Evolutionary conservation across 2,888 invertebrate genomes (phyloP), one percentile per base, ranked within the genome.

Genomic region (Caenorhabditis sp.): DNA sequence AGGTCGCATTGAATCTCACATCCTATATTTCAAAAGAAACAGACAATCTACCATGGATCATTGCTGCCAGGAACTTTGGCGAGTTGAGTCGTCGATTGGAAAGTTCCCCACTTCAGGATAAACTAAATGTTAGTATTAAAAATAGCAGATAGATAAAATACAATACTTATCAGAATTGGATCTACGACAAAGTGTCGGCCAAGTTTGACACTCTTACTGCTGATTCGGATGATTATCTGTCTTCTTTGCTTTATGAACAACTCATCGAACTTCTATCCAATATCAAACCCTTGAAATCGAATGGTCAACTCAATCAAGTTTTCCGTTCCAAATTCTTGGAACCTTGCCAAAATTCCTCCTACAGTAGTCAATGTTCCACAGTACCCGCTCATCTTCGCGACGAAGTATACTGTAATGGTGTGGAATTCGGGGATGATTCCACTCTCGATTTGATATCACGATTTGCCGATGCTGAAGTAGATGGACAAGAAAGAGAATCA

Each of bases 1-100:
- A 84, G 14, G 81, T 85, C 12, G 77, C 79, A 10, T 65, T 82
- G 43, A 79, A 82, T 57, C 54, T 76, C 19, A 77, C 79, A 10
- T 50, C 62, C 0, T 82, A 82, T 43, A 37, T 59, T 5, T 19
- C 37, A 3, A 49, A 43, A 8, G 59, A 59, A 14, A 26, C 55
- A 26, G 17, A 24, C 21, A 26, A 1, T 23, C 50, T 74, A 51
- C 73, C 73, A 66, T 74, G 73, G 73, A 54, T 74, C 14, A 63
- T 74, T 27, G 66, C 69, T 1, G 36, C 66, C 0, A 49, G 63
- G 24, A 61, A 64, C 21, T 74, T 74, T 53, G 55, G 57, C 17
- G 59, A 63, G 26, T 66, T 74, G 36, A 58, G 60, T 2, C 31
- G 69, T 10, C 55, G 66, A 63, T 58, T 74, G 49, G 69, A 74